These are phyloP conservation scores for Trichopoda pennipes DNA, from an alignment of 2,888 invertebrate genomes.

Conservation along the genomic window DNA sequence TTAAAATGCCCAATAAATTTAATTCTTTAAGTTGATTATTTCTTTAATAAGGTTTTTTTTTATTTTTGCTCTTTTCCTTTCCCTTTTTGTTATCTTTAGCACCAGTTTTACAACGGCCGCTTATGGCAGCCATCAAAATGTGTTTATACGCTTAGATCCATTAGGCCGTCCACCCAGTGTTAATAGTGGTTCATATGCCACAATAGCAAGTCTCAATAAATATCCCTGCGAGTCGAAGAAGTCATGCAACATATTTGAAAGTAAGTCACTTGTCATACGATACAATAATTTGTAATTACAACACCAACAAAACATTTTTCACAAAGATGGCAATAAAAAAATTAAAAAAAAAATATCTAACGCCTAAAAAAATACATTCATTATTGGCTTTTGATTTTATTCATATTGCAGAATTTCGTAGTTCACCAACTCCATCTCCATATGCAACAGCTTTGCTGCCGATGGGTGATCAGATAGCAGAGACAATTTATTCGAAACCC, in stretches of 20 bases:
- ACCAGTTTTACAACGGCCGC: conserved; percentile 90
- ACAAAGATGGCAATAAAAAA: no score
- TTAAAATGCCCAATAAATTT: not conserved
- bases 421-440: conserved; percentile 84
- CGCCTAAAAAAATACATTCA: not conserved
- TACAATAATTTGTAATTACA: not conserved
- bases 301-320: no score
- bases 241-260: conserved; percentile 79
- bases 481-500: conserved; percentile 84
- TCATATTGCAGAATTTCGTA: conserved; percentile 77
- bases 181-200: conserved; percentile 90
- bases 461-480: conserved; percentile 81
- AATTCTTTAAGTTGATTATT: not conserved
- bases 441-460: conserved; percentile 85
- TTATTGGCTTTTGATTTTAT: conserved; percentile 18
- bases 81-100: conserved; percentile 82
- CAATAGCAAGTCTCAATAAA: conserved; percentile 91
- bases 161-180: conserved; percentile 88
- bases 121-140: conserved; percentile 89
- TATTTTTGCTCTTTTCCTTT: not conserved
- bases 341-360: not conserved
- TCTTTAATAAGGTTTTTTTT: conserved; percentile 13
- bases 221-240: conserved; percentile 82
- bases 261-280: conserved; percentile 72
- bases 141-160: conserved; percentile 88